phyloP scores from a whole-genome alignment of 1,140 invertebrate genomes.

The Hydropsyche tenuis region DNA sequence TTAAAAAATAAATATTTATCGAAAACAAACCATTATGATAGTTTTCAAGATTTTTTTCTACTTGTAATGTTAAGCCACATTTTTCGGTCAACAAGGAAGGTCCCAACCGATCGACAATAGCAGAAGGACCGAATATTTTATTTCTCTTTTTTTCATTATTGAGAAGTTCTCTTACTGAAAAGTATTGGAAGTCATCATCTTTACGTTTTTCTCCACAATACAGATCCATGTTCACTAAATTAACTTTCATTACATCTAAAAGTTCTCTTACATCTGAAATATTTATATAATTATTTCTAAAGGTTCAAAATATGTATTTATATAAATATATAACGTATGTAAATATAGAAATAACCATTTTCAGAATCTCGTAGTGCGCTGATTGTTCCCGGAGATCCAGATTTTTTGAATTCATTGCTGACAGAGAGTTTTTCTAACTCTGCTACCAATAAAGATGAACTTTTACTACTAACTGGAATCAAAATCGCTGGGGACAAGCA shows the following conservation, averaged over 20 bases:
- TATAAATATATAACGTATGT: background rate
- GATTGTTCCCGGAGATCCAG: constrained; percentile 65
- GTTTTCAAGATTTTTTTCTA: constrained; percentile 84
- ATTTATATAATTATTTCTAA: background rate
- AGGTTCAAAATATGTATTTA: background rate
- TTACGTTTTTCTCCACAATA: constrained; percentile 63
- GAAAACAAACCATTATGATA: constrained; percentile 64
- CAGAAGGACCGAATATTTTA: constrained; percentile 34
- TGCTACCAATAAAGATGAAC: constrained; percentile 78
- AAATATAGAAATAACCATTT: constrained; percentile 48
- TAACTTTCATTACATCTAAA: constrained; percentile 79
- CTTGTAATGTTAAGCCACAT: constrained; percentile 78
- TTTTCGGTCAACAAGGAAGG: constrained; percentile 77
- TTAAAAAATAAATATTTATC: constrained; percentile 33
- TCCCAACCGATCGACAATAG: constrained; percentile 53
- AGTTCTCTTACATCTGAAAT: constrained; percentile 57
- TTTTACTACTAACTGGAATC: constrained; percentile 84
- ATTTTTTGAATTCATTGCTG: constrained; percentile 74
- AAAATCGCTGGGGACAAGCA: constrained; percentile 83
- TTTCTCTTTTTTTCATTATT: constrained; percentile 2
- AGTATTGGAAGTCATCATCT: constrained; percentile 27
- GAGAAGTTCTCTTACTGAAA: background rate
- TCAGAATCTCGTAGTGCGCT: constrained; percentile 58
- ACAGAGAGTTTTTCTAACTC: constrained; percentile 84
- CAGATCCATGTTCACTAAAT: constrained; percentile 80